Conservation (phyloP, 2,113 vertebrate genomes). For the Lanius collurio region DNA sequence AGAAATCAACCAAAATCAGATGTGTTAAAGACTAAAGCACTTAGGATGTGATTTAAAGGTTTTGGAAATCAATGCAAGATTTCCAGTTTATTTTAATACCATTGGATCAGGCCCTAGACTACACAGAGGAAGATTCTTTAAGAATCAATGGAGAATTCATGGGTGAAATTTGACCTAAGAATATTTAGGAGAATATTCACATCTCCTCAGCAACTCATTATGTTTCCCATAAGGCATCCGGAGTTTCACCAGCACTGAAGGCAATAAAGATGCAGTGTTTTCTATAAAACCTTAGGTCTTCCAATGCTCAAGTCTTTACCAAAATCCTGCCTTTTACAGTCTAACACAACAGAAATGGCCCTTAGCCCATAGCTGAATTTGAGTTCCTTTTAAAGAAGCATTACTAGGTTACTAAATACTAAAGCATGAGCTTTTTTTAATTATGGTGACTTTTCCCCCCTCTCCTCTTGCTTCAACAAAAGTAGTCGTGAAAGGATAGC, state of each 20-base stretch:
- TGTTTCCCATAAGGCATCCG: background rate
- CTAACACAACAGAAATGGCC: background rate
- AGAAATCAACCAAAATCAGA: background rate
- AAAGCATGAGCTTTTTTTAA: background rate
- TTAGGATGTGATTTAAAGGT: background rate
- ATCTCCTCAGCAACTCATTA: background rate
- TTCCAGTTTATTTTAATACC: background rate
- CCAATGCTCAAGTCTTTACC: background rate
- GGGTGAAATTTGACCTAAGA: background rate
- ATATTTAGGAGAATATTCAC: background rate
- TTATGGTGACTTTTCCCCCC: background rate
- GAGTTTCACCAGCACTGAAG: background rate
- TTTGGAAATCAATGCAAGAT: background rate
- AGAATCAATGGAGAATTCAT: background rate
- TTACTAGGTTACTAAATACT: background rate
- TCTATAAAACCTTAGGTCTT: conserved; percentile 11
- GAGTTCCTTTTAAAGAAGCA: background rate
- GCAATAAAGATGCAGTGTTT: background rate
- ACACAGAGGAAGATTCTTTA: background rate
- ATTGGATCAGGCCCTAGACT: background rate
- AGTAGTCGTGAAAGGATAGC: background rate
- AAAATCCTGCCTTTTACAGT: background rate
- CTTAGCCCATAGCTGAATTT: background rate
- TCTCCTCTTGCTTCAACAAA: background rate
- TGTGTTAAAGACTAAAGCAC: background rate